Evolutionary conservation across 2,113 vertebrate genomes (phyloP), one percentile per base, ranked within the genome.

Genomic region (Cinclus cinclus): DNA sequence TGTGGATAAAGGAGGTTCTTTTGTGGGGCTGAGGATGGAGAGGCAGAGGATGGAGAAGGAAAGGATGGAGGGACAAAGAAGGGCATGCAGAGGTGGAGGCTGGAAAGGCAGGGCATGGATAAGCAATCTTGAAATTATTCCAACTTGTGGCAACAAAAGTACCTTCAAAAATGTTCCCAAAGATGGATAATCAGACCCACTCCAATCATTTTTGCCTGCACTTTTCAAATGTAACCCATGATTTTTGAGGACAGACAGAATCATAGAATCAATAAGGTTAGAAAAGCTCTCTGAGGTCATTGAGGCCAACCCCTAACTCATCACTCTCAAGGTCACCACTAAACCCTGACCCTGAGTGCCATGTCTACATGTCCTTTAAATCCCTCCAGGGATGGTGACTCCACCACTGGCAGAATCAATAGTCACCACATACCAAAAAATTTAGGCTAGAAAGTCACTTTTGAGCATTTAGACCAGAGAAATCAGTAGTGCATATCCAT

Each of bases 161-260:
- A 80, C 35, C 7, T 89, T 63, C 30, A 63, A 16, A 35, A 19
- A 31, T 0, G 1, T 46, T 11, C 37, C 16, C 39, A 52, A 12
- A 60, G 3, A 13, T 59, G 39, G 69, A 60, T n/a, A 63, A 69
- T 27, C 35, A 92, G 30, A 55, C 28, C 7, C 3, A 11, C 47
- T 8, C 9, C 0, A 0, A 23, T 15, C 22, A 30, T 9, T 58
- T 79, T 23, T 46, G 33, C 22, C 23, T 23, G 19, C 0, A 0
- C 7, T 82, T 59, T 90, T 67, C 27, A 62, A 73, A 80, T 19
- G 11, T 15, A 30, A 22, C 5, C 8, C 23, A 9, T n/a, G 35
- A 58, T 41, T 35, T 77, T 41, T 49, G 49, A 69, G 13, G 35
- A 19, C 19, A 83, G 27, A 46, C 28, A 44, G 27, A 49, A 63